Percentiles rank a stretch among this genome's conserved stretches.
phyloP scores from a whole-genome alignment of 2,888 invertebrate genomes.

The Magallana nippona region DNA sequence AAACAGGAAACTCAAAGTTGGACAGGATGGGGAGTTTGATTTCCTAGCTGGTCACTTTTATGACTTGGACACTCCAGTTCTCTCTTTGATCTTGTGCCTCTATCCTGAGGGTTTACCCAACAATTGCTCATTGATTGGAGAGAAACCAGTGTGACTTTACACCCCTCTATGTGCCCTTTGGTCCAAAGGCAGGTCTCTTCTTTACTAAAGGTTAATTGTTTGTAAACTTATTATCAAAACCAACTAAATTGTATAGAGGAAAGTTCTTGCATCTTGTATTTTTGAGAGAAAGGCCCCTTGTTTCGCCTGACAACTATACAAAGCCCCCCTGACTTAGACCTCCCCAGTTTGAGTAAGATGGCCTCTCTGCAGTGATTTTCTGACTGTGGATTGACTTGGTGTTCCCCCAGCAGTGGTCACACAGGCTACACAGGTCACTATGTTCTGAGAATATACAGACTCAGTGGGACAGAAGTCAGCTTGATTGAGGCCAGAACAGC shows the following conservation, averaged over 20 bases:
- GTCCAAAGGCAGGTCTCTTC: neutral
- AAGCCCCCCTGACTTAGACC: neutral
- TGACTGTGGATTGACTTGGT: constrained; percentile 3
- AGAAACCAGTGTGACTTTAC: neutral
- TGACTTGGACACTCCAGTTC: neutral
- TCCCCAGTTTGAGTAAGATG: neutral
- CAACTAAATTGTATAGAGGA: neutral
- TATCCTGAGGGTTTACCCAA: neutral
- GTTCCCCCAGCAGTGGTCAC: constrained; percentile 8
- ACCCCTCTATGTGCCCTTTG: neutral
- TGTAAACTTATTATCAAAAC: neutral
- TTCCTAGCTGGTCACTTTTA: neutral
- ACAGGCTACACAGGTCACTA: neutral
- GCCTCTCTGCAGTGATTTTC: constrained; percentile 15
- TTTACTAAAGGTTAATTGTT: neutral
- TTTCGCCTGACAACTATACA: neutral
- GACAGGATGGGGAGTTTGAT: neutral
- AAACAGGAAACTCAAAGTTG: neutral
- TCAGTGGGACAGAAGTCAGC: neutral
- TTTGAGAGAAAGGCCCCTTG: neutral
- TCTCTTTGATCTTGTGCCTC: neutral
- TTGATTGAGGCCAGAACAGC: neutral
- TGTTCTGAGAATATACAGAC: constrained; percentile 21
- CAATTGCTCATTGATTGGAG: constrained; percentile 7
- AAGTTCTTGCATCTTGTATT: neutral